These are phyloP conservation scores for Choristoneura rosaceana DNA, from an alignment of 2,888 invertebrate species.

Conservation along the genomic window DNA sequence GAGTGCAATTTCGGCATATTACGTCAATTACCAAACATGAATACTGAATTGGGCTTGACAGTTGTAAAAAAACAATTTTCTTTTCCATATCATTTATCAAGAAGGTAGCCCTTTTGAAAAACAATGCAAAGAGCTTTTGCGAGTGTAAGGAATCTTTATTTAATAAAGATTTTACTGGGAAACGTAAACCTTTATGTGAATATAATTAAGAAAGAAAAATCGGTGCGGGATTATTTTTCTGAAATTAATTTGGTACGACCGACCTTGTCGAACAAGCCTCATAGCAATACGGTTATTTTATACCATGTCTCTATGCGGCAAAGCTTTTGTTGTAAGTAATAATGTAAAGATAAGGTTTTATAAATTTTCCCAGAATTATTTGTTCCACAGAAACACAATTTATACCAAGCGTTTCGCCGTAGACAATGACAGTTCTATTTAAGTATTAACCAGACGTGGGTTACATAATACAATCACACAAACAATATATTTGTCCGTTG, in stretches of 20 bases:
- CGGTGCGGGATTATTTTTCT: neutral
- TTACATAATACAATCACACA: slow-evolving; percentile 20
- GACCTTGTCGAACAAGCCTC: neutral
- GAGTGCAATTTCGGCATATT: slow-evolving; percentile 1
- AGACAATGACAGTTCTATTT: slow-evolving; percentile 20
- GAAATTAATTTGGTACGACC: neutral
- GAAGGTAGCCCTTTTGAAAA: neutral
- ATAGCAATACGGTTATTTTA: neutral
- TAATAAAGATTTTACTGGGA: neutral
- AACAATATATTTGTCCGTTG: slow-evolving; percentile 25
- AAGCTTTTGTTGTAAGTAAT: neutral
- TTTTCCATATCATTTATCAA: neutral
- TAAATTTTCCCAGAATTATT: neutral
- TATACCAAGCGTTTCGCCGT: neutral
- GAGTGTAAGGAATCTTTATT: no score
- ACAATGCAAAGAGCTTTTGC: neutral
- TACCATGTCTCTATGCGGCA: neutral
- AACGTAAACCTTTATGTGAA: neutral
- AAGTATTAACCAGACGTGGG: slow-evolving; percentile 14
- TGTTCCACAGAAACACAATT: neutral
- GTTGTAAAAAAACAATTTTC: neutral
- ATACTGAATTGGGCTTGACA: neutral
- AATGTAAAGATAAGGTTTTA: neutral
- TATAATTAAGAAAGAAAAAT: neutral
- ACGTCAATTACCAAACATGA: neutral